Evolutionary conservation across 2,888 invertebrate species (phyloP).

Genomic region (Physocephala rufipes): DNA sequence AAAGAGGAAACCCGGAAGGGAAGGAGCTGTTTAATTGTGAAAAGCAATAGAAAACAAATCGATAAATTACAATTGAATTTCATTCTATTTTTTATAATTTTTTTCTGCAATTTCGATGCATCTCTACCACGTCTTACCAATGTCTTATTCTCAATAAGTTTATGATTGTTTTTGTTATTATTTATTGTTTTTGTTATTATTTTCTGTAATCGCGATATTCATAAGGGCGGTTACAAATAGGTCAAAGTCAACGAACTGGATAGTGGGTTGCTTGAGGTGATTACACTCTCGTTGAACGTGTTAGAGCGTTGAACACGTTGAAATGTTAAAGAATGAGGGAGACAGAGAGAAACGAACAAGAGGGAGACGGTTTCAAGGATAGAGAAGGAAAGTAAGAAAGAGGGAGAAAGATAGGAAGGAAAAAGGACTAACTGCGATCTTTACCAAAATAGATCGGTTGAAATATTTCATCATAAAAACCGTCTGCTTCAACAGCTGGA

Average conservation of each 20-base stretch:
- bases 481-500: background rate
- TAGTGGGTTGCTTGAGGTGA: background rate
- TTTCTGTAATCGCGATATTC: background rate
- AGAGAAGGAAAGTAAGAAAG: too few species aligned
- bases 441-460: background rate
- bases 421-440: background rate
- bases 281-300: too few species aligned
- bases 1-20: background rate
- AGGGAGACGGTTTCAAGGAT: too few species aligned
- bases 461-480: background rate
- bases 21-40: constrained; percentile 39
- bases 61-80: constrained; percentile 38
- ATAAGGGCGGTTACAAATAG: background rate
- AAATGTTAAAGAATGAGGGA: constrained; percentile 3
- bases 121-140: constrained; percentile 19
- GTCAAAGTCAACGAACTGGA: constrained; percentile 11
- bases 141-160: constrained; percentile 41
- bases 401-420: background rate
- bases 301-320: background rate
- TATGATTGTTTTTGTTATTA: constrained; percentile 30
- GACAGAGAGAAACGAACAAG: background rate
- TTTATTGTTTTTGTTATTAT: constrained; percentile 1
- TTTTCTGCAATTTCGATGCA: background rate
- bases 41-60: constrained; percentile 36
- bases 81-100: background rate